These are phyloP conservation scores for Nipponacmea schrenckii DNA, from an alignment of 2,888 invertebrate species.

Conservation along the genomic window DNA sequence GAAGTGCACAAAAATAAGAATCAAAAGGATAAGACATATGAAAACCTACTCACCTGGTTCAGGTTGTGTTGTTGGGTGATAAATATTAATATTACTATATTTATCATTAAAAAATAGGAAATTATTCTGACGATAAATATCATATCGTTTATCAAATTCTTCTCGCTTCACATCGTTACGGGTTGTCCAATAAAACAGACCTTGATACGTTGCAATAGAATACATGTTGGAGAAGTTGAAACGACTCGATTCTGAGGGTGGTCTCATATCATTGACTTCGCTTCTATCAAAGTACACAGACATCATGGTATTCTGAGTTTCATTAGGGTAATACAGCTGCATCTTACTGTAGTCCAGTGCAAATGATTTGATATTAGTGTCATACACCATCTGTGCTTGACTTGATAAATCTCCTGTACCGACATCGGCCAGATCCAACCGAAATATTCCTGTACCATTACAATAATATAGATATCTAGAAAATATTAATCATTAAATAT, in stretches of 20 bases:
- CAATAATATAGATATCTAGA: slow-evolving; percentile 84
- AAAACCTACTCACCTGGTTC: slow-evolving; percentile 55
- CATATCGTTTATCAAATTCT: slow-evolving; percentile 77
- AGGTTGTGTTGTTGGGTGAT: slow-evolving; percentile 80
- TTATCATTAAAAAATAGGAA: slow-evolving; percentile 68
- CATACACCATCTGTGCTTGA: slow-evolving; percentile 41
- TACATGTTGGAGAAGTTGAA: slow-evolving; percentile 80
- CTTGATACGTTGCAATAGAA: slow-evolving; percentile 80
- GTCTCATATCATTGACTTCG: slow-evolving; percentile 74
- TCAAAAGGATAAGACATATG: no score
- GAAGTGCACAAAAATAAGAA: no score
- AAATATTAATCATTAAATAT: slow-evolving; percentile 9
- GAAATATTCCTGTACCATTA: slow-evolving; percentile 77
- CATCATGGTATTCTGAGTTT: slow-evolving; percentile 80
- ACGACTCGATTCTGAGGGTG: slow-evolving; percentile 75
- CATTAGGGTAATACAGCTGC: slow-evolving; percentile 80
- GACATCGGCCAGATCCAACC: slow-evolving; percentile 80
- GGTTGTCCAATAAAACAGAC: slow-evolving; percentile 88
- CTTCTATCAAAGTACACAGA: slow-evolving; percentile 83
- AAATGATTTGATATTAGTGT: slow-evolving; percentile 81
- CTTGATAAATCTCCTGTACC: slow-evolving; percentile 61
- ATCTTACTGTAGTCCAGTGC: slow-evolving; percentile 86
- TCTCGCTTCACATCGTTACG: slow-evolving; percentile 82
- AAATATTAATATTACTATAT: slow-evolving; percentile 72
- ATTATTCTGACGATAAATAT: slow-evolving; percentile 82